Evolutionary conservation across 2,797 vertebrate species (phyloP).

Genomic region (Nannoperca australis): DNA sequence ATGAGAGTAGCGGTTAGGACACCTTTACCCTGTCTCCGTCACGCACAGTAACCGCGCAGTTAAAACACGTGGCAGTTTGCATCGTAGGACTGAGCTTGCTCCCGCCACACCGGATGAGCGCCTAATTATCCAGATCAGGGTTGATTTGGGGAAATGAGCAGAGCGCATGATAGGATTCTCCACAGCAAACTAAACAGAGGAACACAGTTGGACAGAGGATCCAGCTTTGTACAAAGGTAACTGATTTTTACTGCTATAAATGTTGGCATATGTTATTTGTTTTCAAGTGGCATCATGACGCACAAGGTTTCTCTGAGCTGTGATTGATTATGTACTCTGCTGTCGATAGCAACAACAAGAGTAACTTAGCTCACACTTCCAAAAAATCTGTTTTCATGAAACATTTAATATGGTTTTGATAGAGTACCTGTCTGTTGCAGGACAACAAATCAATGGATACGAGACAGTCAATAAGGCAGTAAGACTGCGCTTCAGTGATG

Average conservation of each 20-base stretch:
- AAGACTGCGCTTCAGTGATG: slow-evolving; percentile 17
- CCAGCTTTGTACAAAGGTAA: slow-evolving; percentile 4
- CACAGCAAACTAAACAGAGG: slow-evolving; percentile 10
- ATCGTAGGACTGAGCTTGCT: slow-evolving; percentile 23
- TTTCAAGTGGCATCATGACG: slow-evolving; percentile 38
- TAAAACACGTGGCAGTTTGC: slow-evolving; percentile 23
- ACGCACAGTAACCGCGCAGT: slow-evolving; percentile 29
- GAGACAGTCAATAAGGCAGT: slow-evolving; percentile 54
- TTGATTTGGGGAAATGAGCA: slow-evolving; percentile 46
- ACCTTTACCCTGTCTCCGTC: slow-evolving; percentile 55
- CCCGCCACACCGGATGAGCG: slow-evolving; percentile 14
- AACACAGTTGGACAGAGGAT: slow-evolving; percentile 21
- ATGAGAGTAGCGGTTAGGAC: slow-evolving; percentile 41
- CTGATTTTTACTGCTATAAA: slow-evolving; percentile 29
- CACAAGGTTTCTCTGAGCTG: slow-evolving; percentile 39
- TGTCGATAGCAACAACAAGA: slow-evolving; percentile 55
- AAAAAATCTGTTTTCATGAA: slow-evolving; percentile 64
- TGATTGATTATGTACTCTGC: slow-evolving; percentile 57
- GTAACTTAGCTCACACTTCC: slow-evolving; percentile 61
- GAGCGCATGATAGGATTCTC: slow-evolving; percentile 31
- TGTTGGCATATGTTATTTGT: slow-evolving; percentile 64
- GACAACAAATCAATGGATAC: slow-evolving; percentile 75
- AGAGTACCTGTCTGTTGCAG: slow-evolving; percentile 53
- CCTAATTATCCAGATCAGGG: slow-evolving; percentile 53
- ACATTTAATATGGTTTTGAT: slow-evolving; percentile 68